Base-by-base conservation (phyloP, 1,140 invertebrate genomes). In the Nymphalis io region DNA sequence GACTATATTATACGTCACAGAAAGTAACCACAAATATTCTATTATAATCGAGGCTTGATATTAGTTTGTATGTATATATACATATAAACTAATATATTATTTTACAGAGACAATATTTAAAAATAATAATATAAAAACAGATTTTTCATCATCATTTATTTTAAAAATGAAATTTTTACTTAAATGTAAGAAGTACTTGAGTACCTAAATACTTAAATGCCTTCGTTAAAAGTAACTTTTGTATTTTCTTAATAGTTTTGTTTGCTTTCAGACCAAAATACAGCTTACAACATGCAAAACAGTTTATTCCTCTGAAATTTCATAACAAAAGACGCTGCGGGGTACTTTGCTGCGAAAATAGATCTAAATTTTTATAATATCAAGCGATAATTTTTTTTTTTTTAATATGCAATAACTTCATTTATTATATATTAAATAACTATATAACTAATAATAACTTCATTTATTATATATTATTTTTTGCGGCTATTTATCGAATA, bases 161-260 rank as follows among this genome's bases (percentile, higher is more conserved):
- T 33, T 55, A 57, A 13, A 6, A 33, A 33, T 21, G 27, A 21
- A 13, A 13, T 15, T 27, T 57, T n/a, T n/a, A 55, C 1, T 55
- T 5, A 16, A 16, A 55, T 23, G 13, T 57, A 33, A 58, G 33
- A 27, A 33, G 33, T 16, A 42, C 58, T 60, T 60, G n/a, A 20
- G n/a, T n/a, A n/a, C n/a, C n/a, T n/a, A 33, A 6, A 33, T 58
- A 58, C 27, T 58, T 3, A 20, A 55, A 18, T 33, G 33, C 11
- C 58, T 60, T 40, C 33, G 16, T 60, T 38, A 58, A 58, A 3
- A 58, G 27, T 16, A 60, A 60, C 58, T 60, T 60, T 60, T 38
- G 16, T 39, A 60, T 60, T 38, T 38, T 60, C 58, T 60, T 60
- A 60, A 60, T 40, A 39, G 33, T 60, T 60, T 60, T 60, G 58